phyloP scores from a whole-genome alignment of 2,797 vertebrate genomes.

The Rhyacichthys aspro region DNA sequence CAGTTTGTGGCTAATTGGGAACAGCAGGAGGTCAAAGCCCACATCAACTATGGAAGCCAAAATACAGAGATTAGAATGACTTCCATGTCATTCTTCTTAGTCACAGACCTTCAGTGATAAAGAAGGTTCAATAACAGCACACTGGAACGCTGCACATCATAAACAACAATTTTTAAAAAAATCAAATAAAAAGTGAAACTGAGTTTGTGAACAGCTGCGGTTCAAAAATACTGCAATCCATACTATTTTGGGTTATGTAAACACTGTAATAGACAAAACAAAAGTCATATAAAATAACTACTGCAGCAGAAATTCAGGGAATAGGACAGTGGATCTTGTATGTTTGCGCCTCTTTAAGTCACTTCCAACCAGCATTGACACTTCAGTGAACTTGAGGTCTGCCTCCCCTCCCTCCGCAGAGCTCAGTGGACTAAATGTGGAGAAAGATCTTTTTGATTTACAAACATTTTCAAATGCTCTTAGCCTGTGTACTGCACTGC shows the following conservation, averaged over 20 bases:
- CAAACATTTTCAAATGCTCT: constrained; percentile 49
- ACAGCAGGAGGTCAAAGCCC: constrained; percentile 63
- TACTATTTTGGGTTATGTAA: constrained; percentile 17
- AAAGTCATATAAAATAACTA: too few species aligned
- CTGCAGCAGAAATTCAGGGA: not conserved
- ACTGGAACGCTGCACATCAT: constrained; percentile 33
- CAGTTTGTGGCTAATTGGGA: constrained; percentile 62
- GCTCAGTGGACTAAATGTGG: constrained; percentile 43
- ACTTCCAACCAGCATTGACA: constrained; percentile 64
- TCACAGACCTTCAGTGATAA: constrained; percentile 52
- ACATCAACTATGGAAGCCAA: constrained; percentile 49
- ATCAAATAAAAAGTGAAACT: constrained; percentile 18
- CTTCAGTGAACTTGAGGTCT: constrained; percentile 66
- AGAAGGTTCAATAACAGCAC: constrained; percentile 26
- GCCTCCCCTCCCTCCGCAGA: constrained; percentile 53
- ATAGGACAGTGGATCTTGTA: constrained; percentile 51
- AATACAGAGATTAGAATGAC: constrained; percentile 66
- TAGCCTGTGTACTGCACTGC: constrained; percentile 34
- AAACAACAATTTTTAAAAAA: constrained; percentile 51
- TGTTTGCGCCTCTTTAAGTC: constrained; percentile 44
- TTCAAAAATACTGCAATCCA: constrained; percentile 39
- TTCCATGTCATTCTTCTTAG: constrained; percentile 64
- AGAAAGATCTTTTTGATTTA: constrained; percentile 50
- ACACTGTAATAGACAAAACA: too few species aligned
- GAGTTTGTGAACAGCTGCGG: constrained; percentile 34